These are phyloP conservation scores for Euborellia annulipes DNA, from an alignment of 1,140 invertebrate genomes.

Conservation along the genomic window DNA sequence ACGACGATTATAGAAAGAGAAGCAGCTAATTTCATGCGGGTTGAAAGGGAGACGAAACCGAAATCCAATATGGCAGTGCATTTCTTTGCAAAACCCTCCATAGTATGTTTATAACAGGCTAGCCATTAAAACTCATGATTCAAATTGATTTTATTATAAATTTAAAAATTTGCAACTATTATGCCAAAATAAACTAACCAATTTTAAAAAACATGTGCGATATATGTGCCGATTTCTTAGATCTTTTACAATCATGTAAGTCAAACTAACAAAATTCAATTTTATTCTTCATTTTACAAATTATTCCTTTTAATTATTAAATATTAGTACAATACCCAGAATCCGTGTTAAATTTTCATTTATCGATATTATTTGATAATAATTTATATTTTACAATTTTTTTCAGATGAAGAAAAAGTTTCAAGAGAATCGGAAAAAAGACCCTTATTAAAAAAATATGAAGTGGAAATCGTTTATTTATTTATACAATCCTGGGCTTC, in stretches of 20 bases:
- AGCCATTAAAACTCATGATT: too few relatives aligned
- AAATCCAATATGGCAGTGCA: too few relatives aligned
- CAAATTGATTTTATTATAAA: too few relatives aligned
- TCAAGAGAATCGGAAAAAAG: constrained; percentile 41
- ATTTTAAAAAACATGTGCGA: constrained; percentile 45
- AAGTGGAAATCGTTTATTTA: constrained; percentile 46
- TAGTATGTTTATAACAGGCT: too few relatives aligned
- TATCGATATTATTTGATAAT: not conserved
- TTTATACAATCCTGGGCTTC: constrained; percentile 56
- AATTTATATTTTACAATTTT: not conserved
- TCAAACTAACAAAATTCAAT: constrained; percentile 17
- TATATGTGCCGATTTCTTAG: constrained; percentile 61
- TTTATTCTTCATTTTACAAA: constrained; percentile 10
- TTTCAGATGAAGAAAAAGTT: constrained; percentile 40
- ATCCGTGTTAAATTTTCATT: not conserved
- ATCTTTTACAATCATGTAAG: constrained; percentile 61
- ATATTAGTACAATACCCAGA: constrained; percentile 4
- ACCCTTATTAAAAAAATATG: constrained; percentile 39
- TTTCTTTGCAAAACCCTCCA: too few relatives aligned
- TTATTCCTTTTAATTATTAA: constrained; percentile 1
- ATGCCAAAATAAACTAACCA: too few relatives aligned
- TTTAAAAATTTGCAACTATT: too few relatives aligned
- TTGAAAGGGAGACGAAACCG: too few relatives aligned
- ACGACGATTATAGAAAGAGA: too few relatives aligned
- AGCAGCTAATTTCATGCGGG: too few relatives aligned